These are phyloP conservation scores for Eidolon dupreanum DNA, from an alignment of 2,797 vertebrate genomes.

Conservation along the genomic window DNA sequence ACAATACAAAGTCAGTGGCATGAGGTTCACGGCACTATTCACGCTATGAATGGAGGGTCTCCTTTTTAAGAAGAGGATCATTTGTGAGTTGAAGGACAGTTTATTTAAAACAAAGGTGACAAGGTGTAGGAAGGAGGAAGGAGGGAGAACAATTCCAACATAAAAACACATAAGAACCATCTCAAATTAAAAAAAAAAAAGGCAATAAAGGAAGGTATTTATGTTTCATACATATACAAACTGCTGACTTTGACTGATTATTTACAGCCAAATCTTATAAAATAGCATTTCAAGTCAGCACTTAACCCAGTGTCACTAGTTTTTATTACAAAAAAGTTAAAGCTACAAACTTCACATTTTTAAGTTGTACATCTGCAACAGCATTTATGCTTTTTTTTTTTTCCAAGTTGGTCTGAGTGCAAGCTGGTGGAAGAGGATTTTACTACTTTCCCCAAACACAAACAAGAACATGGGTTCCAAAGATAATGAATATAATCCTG, in stretches of 20 bases:
- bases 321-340: slow-evolving; percentile 87
- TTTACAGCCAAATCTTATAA: slow-evolving; percentile 87
- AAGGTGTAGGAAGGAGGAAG: slow-evolving; percentile 67
- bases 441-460: neutral
- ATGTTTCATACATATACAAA: slow-evolving; percentile 85
- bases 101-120: slow-evolving; percentile 86
- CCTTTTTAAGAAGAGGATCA: slow-evolving; percentile 16
- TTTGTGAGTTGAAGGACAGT: slow-evolving; percentile 72
- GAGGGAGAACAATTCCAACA: slow-evolving; percentile 72
- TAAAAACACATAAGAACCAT: slow-evolving; percentile 66
- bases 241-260: slow-evolving; percentile 80
- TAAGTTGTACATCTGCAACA: slow-evolving; percentile 67
- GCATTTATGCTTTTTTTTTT: slow-evolving; percentile 47
- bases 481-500: neutral
- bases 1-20: neutral
- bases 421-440: slow-evolving; percentile 63
- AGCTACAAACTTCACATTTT: slow-evolving; percentile 88
- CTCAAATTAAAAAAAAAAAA: slow-evolving; percentile 77
- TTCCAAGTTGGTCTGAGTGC: slow-evolving; percentile 66
- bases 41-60: neutral
- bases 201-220: slow-evolving; percentile 76
- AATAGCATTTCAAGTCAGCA: slow-evolving; percentile 86
- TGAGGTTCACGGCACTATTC: neutral
- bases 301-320: slow-evolving; percentile 82
- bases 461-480: slow-evolving; percentile 54